Base-by-base conservation (phyloP, 2,888 invertebrate genomes). In the Syrista parreyssii region DNA sequence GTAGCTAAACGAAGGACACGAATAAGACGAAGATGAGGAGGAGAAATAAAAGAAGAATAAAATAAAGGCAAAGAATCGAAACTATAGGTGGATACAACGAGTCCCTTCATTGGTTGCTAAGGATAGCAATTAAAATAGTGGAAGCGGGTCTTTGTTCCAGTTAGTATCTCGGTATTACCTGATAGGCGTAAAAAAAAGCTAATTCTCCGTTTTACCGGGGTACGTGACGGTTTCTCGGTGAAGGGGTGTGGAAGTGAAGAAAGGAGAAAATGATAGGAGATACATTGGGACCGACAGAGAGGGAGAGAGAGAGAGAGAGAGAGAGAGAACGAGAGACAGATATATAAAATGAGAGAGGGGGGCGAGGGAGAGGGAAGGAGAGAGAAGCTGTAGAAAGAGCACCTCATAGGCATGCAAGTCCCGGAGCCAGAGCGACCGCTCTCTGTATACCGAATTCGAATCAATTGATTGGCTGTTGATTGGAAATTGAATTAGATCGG, bases 401-500 rank as follows among this genome's bases (percentile, higher is more conserved):
- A 76, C 83, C 89, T 89, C 90, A 89, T 90, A 89, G 88, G 80
- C 86, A 89, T 90, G 89, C 90, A 89, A 82, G 86, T 84, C 86
- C 84, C 84, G 88, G 84, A 85, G 83, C 84, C 82, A 79, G 83
- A 80, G 81, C 83, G 85, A 82, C 84, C 85, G 83, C 82, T 85
- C 84, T 85, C 85, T 88, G 89, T 92, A 92, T 91, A 92, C 92
- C 88, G 91, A 92, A 92, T 92, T 91, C 92, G 91, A 92, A 92
- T 92, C 92, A 92, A 92, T 92, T 93, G 92, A 93, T 93, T 93
- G 92, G 92, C 92, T 92, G 93, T 92, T 93, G 93, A 93, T 93
- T 93, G 92, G 91, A 92, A 93, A 93, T 93, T 92, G 92, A 92
- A 93, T 93, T 93, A 93, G 92, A 91, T 89, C 89, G 91, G 92